Conservation (phyloP, 64 coral and sea anemone genomes). For the Platygyra sinensis region DNA sequence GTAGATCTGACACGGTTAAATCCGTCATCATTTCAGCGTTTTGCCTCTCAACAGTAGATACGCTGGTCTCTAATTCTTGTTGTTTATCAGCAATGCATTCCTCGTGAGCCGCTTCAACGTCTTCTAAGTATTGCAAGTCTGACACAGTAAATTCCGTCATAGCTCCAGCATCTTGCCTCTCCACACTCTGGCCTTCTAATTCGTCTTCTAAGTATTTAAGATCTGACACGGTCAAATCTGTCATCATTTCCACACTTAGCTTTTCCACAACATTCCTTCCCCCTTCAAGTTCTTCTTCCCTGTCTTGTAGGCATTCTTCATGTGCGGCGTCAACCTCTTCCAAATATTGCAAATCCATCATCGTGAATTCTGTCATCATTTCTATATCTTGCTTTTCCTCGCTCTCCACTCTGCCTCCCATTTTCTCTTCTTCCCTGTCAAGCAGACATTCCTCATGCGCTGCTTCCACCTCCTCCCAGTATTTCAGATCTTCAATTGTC, state of each 20-base stretch:
- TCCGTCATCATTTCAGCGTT: slow-evolving; percentile 14
- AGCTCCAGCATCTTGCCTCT: not conserved
- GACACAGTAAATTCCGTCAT: slow-evolving; percentile 32
- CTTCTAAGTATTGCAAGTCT: not conserved
- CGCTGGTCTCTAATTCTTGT: not conserved
- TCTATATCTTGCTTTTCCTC: slow-evolving; percentile 17
- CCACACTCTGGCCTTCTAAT: not conserved
- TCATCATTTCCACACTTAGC: not conserved
- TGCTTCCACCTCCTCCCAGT: slow-evolving; percentile 40
- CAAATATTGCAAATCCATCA: slow-evolving; percentile 49
- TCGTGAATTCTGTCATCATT: slow-evolving; percentile 35
- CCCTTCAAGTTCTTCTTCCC: not conserved
- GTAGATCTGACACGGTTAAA: slow-evolving; percentile 2
- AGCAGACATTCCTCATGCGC: slow-evolving; percentile 18
- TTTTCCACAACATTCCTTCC: not conserved
- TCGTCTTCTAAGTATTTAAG: slow-evolving; percentile 34
- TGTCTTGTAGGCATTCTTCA: slow-evolving; percentile 10
- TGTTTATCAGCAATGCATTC: slow-evolving; percentile 36
- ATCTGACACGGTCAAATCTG: slow-evolving; percentile 36
- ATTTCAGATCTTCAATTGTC: slow-evolving; percentile 13
- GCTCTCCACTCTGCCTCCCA: not conserved
- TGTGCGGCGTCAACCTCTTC: slow-evolving; percentile 46
- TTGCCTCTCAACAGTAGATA: not conserved
- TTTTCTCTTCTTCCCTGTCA: not conserved
- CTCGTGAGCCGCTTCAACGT: slow-evolving; percentile 47